Evolutionary conservation across 1,140 invertebrate genomes (phyloP), one percentile per base, ranked within the genome.

Genomic region (Drosophila trapezifrons): DNA sequence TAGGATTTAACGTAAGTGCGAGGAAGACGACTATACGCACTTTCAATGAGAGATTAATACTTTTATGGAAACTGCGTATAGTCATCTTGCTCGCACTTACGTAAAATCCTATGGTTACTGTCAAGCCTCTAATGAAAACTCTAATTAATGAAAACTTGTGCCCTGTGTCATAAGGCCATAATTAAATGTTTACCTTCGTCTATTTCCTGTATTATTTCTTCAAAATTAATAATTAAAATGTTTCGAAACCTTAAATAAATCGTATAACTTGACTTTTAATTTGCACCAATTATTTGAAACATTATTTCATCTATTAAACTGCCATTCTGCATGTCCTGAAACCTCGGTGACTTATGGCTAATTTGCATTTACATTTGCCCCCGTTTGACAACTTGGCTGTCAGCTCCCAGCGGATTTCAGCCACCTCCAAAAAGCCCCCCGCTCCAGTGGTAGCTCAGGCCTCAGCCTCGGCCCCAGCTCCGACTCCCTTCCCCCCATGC

Each of bases 281-380:
- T 38, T 20, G 7, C 13, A 62, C 9, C 22, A 62, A 17, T 6
- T 18, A 10, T 29, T 62, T 15, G 0, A 15, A 51, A 7, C n/a
- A 35, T 35, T 47, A 29, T 37, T 37, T 20, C 13, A 22, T 40
- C 51, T 17, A 40, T 40, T 63, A 12, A 63, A 57, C 2, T n/a
- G 13, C 42, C 35, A 52, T 9, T 64, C 40, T 40, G 27, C 25
- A 49, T 27, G 42, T 64, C 58, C 69, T 42, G 58, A 73, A 74
- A 73, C 18, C 71, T 64, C 43, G 12, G 45, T 76, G 47, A 77
- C 54, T 77, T 77, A 77, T 70, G 75, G 51, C 65, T 77, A 77
- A 77, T 77, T 77, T 77, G 74, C 74, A 77, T 77, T 77, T 77
- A 69, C 74, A 77, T 77, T 70, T 77, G 75, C 64, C 75, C 65